These are phyloP conservation scores for Antheraea pernyi DNA, from an alignment of 1,140 invertebrate genomes.

Conservation along the genomic window DNA sequence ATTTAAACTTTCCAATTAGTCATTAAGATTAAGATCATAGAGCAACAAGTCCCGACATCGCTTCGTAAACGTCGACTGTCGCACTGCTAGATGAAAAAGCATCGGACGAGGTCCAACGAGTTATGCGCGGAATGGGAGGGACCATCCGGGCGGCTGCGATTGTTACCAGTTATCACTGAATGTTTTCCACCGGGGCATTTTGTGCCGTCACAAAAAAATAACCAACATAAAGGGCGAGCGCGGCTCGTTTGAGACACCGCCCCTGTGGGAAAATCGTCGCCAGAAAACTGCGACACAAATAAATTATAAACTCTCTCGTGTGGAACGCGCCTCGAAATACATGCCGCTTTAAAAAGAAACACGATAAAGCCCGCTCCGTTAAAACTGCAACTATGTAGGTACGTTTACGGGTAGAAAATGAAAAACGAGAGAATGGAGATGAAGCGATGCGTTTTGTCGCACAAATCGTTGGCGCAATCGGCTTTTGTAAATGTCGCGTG, in stretches of 20 bases:
- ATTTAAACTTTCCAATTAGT: not conserved
- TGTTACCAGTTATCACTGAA: constrained; percentile 78
- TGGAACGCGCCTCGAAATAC: constrained; percentile 61
- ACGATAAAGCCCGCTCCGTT: constrained; percentile 36
- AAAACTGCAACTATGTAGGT: constrained; percentile 37
- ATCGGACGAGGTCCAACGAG: constrained; percentile 56
- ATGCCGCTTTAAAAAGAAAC: constrained; percentile 43
- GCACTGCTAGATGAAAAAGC: constrained; percentile 69
- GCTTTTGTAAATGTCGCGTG: constrained; percentile 58
- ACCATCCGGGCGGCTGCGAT: constrained; percentile 75
- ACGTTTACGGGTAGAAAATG: constrained; percentile 17
- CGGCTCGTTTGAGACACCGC: constrained; percentile 73
- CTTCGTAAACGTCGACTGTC: not conserved
- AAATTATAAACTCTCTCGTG: constrained; percentile 74
- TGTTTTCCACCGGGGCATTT: constrained; percentile 74
- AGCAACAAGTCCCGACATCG: not conserved
- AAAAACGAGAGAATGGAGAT: constrained; percentile 27
- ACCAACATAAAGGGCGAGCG: constrained; percentile 74
- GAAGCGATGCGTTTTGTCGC: constrained; percentile 43
- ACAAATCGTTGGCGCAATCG: constrained; percentile 45
- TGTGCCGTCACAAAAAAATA: constrained; percentile 69
- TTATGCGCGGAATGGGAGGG: constrained; percentile 69
- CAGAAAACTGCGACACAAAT: constrained; percentile 76
- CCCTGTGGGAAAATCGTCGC: constrained; percentile 78
- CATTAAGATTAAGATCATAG: constrained; percentile 2